Evolutionary conservation across 2,113 vertebrate genomes (phyloP).

Genomic region (Dermatemys mawii): DNA sequence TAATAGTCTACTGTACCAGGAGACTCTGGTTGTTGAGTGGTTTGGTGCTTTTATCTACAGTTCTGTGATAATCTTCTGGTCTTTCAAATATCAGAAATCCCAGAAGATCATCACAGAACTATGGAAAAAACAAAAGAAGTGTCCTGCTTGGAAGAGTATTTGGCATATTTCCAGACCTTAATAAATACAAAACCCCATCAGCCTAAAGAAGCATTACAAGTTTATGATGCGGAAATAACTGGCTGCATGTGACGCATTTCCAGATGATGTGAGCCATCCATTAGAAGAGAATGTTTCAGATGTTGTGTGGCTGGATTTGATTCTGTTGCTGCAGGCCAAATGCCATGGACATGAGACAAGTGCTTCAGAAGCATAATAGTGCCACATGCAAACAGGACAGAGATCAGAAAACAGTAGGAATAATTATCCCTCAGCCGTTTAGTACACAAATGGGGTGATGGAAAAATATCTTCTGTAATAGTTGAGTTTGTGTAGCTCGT

Average conservation of each 20-base stretch:
- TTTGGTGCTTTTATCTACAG: background rate
- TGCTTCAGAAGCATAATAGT: constrained; percentile 50
- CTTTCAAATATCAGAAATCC: constrained; percentile 41
- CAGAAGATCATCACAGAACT: constrained; percentile 12
- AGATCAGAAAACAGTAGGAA: constrained; percentile 41
- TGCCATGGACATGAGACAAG: constrained; percentile 6
- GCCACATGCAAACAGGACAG: constrained; percentile 63
- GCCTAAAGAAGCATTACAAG: constrained; percentile 78
- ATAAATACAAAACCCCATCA: constrained; percentile 72
- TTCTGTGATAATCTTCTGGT: background rate
- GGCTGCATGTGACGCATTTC: constrained; percentile 71
- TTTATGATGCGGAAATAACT: constrained; percentile 84
- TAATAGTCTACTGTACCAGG: background rate
- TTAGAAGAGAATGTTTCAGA: constrained; percentile 69
- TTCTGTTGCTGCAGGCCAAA: constrained; percentile 66
- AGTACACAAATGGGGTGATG: constrained; percentile 41
- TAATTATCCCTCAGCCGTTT: constrained; percentile 59
- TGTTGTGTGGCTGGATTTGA: constrained; percentile 55
- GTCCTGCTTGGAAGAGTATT: constrained; percentile 39
- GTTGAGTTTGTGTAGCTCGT: background rate
- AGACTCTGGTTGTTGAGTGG: background rate
- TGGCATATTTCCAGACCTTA: constrained; percentile 65
- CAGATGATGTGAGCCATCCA: constrained; percentile 64
- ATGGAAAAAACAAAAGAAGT: constrained; percentile 37
- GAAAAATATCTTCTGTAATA: constrained; percentile 36